Evolutionary conservation across 2,797 vertebrate genomes (phyloP), one percentile per base, ranked within the genome.

Genomic region (Phrynocephalus guinanensis): DNA sequence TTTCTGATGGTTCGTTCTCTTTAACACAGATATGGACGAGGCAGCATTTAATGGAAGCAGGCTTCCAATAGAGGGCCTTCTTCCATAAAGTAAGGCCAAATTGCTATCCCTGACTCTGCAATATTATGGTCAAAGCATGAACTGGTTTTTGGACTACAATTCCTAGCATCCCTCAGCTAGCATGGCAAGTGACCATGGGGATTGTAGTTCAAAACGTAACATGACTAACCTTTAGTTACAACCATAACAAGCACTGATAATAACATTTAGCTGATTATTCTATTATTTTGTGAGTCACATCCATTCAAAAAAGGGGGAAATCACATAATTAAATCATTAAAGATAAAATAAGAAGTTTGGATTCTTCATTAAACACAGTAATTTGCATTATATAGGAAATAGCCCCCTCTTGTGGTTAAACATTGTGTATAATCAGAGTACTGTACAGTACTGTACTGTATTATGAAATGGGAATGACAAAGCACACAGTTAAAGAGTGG

Each of bases 351-450:
- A 11, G 13, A 56, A 56, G 38, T 76, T 76, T 5, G 4, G 38
- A 13, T 76, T 76, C 48, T 11, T 48, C 44, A 26, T 48, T 26
- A 87, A 89, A 80, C 1, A 48, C 73, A 88, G 13, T 0, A 0
- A 20, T 90, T 85, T 75, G 75, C 70, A 8, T 89, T 91, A 30
- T 44, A 13, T 91, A 77, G 94, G 95, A 94, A 95, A 96, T 71
- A 95, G 95, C 94, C 3, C 96, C 96, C 92, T 91, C 97, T 96
- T 94, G 95, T 95, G 97, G 91, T 71, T 76, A 73, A 9, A 91
- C 94, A 33, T 48, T 44, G 24, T 48, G 81, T 91, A 60, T 72
- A 50, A 24, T n/a, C n/a, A 24, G 1, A n/a, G 18, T 44, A 44
- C 3, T 4, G 38, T 60, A 60, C 56, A 60, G 56, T 60, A 56